Conservation (phyloP, 2,888 invertebrate genomes). For the Xestoiulus laeticollis region DNA sequence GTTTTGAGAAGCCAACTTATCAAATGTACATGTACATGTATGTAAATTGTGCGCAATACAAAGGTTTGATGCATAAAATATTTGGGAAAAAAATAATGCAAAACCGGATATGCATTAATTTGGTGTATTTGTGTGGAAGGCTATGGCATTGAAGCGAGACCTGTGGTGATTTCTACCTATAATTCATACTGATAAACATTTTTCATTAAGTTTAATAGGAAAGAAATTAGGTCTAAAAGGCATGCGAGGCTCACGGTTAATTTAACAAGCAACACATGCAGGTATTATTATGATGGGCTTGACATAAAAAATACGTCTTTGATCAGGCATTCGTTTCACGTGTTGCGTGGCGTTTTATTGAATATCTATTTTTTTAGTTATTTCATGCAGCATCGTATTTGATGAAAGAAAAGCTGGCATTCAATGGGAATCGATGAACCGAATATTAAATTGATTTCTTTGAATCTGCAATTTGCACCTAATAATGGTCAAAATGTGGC, state of each 20-base stretch:
- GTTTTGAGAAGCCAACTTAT: too few species aligned
- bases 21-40: too few species aligned
- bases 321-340: neutral
- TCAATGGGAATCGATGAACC: neutral
- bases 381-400: neutral
- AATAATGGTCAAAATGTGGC: neutral
- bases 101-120: too few species aligned
- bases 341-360: neutral
- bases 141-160: neutral
- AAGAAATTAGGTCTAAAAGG: neutral
- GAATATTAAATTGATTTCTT: neutral
- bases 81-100: too few species aligned
- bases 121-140: too few species aligned
- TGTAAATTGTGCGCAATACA: too few species aligned
- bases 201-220: neutral
- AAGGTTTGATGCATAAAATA: too few species aligned
- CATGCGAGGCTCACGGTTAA: neutral
- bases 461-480: neutral
- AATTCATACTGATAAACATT: neutral
- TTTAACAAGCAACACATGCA: neutral
- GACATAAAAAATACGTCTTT: neutral
- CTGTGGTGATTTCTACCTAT: neutral
- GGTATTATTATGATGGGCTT: neutral
- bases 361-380: neutral
- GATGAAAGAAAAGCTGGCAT: neutral